These are phyloP conservation scores for Ceyx erithaca DNA, from an alignment of 2,797 vertebrate genomes.

Conservation along the genomic window DNA sequence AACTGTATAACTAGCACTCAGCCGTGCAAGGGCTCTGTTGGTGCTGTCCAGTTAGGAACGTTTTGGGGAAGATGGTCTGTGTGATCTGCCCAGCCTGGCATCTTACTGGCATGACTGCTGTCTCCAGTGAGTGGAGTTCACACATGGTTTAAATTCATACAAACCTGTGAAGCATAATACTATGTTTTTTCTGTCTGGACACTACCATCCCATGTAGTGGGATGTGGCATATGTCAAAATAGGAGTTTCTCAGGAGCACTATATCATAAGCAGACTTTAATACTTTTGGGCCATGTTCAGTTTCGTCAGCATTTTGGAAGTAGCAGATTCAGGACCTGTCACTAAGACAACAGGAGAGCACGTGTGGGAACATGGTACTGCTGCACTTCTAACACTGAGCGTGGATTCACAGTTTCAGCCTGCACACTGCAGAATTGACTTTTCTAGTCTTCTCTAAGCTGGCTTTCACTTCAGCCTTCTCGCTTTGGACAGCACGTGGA, in stretches of 20 bases:
- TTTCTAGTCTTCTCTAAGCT: background rate
- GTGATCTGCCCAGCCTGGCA: background rate
- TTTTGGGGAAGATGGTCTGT: background rate
- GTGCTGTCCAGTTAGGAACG: rapidly evolving
- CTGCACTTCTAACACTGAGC: background rate
- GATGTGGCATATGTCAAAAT: background rate
- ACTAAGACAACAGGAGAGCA: background rate
- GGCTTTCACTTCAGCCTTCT: background rate
- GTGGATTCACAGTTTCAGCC: background rate
- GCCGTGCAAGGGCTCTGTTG: background rate
- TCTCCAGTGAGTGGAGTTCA: no score
- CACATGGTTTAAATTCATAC: background rate
- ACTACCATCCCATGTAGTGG: no score
- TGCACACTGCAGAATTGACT: background rate
- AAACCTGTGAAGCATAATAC: background rate
- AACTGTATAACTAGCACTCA: background rate
- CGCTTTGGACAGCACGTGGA: background rate
- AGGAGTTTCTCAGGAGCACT: background rate
- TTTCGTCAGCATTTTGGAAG: background rate
- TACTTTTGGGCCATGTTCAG: background rate
- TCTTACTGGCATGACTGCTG: background rate
- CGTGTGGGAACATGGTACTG: rapidly evolving
- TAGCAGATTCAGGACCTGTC: background rate
- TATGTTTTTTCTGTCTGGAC: background rate
- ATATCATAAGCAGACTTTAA: background rate